A percentile compares a stretch with the other conserved stretches of the same genome.
Conservation (phyloP, 2,888 invertebrate species). For the Tinea semifulvella region DNA sequence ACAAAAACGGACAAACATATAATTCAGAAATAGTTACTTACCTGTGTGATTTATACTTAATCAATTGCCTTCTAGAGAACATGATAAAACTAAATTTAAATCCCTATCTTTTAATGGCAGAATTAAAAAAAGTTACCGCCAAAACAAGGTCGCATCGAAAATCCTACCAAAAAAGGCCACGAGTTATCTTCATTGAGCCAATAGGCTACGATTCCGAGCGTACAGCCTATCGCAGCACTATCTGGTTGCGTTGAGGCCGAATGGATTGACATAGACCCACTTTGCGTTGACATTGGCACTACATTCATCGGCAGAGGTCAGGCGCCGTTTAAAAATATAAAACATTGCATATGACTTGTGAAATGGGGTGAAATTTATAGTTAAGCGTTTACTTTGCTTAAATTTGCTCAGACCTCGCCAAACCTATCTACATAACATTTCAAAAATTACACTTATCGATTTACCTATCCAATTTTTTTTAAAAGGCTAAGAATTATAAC, state of each 20-base stretch:
- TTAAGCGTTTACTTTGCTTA: too few species aligned
- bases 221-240: slow-evolving; percentile 20
- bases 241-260: slow-evolving; percentile 38
- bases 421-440: too few species aligned
- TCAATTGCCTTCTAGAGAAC: too few species aligned
- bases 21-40: too few species aligned
- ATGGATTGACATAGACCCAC: slow-evolving; percentile 61
- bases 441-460: too few species aligned
- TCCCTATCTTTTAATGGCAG: too few species aligned
- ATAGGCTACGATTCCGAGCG: slow-evolving; percentile 2
- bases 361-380: background rate
- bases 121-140: slow-evolving; percentile 11
- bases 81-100: too few species aligned
- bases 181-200: slow-evolving; percentile 9
- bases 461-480: too few species aligned
- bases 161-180: slow-evolving; percentile 27
- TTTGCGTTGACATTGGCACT: slow-evolving; percentile 62
- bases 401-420: too few species aligned
- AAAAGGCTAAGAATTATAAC: too few species aligned
- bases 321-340: slow-evolving; percentile 53
- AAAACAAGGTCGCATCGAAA: slow-evolving; percentile 9
- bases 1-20: too few species aligned
- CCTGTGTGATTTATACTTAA: too few species aligned
- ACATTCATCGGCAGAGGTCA: slow-evolving; percentile 62
- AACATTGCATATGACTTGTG: background rate